A percentile compares a stretch with the other conserved stretches of the same genome.
Conservation (phyloP, 2,113 vertebrate genomes). For the Sylvilagus bachmani region DNA sequence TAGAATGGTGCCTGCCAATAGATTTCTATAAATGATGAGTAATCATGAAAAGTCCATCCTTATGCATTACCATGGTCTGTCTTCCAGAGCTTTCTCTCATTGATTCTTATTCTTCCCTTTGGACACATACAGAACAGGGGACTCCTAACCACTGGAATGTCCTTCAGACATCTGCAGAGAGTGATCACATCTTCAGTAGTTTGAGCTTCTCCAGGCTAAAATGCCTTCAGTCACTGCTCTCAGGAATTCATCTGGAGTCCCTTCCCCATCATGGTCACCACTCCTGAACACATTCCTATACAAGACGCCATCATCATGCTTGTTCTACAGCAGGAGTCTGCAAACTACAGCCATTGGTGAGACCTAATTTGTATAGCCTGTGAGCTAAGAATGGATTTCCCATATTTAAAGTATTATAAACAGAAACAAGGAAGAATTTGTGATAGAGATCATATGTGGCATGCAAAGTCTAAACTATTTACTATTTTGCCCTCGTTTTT, state of each 20-base stretch:
- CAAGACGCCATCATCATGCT: not conserved
- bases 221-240: not conserved
- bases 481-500: not conserved
- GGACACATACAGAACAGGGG: not conserved
- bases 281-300: not conserved
- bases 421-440: slow-evolving; percentile 8
- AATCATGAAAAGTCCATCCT: slow-evolving; percentile 5
- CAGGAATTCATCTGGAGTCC: not conserved
- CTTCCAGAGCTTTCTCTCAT: not conserved
- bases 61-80: not conserved
- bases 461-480: slow-evolving; percentile 37
- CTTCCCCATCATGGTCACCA: not conserved
- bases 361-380: not conserved
- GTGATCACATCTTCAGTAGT: not conserved
- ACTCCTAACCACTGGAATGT: not conserved
- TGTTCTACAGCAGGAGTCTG: not conserved
- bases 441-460: not conserved
- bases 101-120: not conserved
- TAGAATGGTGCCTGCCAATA: not conserved
- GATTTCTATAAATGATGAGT: not conserved
- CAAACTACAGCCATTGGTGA: not conserved
- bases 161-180: slow-evolving; percentile 2
- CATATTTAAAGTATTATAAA: not conserved
- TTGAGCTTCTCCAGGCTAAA: slow-evolving; percentile 16
- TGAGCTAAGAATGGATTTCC: not conserved